Evolutionary conservation across 2,113 vertebrate genomes (phyloP).

Genomic region (Zosterops borbonicus): DNA sequence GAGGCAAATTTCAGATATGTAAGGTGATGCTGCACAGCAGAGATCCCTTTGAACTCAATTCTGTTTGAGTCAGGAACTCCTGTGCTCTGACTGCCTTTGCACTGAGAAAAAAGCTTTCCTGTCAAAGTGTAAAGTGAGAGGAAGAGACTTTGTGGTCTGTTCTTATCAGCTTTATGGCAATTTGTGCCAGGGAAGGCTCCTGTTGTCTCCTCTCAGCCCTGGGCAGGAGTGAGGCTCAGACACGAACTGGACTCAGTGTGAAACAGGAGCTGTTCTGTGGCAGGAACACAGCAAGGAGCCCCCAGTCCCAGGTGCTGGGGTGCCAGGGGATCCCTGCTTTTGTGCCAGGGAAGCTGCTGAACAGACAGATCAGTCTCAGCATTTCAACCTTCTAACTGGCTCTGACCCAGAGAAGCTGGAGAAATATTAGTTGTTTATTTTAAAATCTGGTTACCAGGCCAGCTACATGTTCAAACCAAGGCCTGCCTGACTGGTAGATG

Average conservation of each 20-base stretch:
- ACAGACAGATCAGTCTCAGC: background rate
- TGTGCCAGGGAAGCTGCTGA: background rate
- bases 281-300: background rate
- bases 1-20: background rate
- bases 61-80: background rate
- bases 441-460: background rate
- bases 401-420: background rate
- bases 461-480: background rate
- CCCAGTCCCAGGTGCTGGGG: background rate
- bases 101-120: background rate
- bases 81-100: background rate
- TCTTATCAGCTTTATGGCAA: background rate
- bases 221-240: rapidly evolving
- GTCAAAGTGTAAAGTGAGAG: background rate
- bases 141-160: background rate
- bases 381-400: background rate
- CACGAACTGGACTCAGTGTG: background rate
- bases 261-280: background rate
- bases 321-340: background rate
- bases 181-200: background rate
- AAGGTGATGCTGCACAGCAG: background rate
- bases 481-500: background rate
- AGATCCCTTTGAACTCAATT: background rate
- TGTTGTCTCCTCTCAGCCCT: background rate
- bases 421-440: background rate